Evolutionary conservation across 2,113 vertebrate species (phyloP).

Genomic region (Nothoprocta pentlandii): DNA sequence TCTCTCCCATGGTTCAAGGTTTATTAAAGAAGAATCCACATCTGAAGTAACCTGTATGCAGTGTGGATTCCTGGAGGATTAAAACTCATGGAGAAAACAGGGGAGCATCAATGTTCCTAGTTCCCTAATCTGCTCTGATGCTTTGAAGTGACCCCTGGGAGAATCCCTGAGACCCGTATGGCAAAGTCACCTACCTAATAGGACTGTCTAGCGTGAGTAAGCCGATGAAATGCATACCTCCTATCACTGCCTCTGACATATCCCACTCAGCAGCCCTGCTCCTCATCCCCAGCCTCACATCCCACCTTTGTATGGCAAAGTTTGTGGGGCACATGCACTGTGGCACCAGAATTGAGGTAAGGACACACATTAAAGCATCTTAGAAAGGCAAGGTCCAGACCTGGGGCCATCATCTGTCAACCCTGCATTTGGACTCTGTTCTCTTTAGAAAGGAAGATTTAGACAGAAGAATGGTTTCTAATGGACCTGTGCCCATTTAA

Average conservation of each 20-base stretch:
- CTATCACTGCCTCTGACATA: not conserved
- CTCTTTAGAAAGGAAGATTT: not conserved
- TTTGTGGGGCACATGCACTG: not conserved
- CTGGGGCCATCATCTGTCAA: not conserved
- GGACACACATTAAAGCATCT: not conserved
- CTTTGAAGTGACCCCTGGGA: not conserved
- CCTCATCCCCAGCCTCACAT: not conserved
- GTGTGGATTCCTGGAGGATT: not conserved
- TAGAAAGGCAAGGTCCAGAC: not conserved
- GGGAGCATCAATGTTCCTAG: not conserved
- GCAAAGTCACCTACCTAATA: not conserved
- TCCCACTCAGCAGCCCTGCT: not conserved
- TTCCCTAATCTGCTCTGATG: not conserved
- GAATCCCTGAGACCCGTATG: not conserved
- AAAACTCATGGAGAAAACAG: not conserved
- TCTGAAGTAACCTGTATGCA: not conserved
- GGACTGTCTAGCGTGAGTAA: not conserved
- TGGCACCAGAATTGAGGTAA: not conserved
- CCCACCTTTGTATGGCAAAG: not conserved
- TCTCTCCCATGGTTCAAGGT: not conserved
- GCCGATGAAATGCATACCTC: accelerated
- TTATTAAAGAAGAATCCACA: not conserved
- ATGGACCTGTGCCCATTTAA: not conserved
- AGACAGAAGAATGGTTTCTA: not conserved
- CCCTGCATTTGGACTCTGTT: not conserved